Evolutionary conservation across 2,888 invertebrate species (phyloP).

Genomic region (Napeogenes sylphis): DNA sequence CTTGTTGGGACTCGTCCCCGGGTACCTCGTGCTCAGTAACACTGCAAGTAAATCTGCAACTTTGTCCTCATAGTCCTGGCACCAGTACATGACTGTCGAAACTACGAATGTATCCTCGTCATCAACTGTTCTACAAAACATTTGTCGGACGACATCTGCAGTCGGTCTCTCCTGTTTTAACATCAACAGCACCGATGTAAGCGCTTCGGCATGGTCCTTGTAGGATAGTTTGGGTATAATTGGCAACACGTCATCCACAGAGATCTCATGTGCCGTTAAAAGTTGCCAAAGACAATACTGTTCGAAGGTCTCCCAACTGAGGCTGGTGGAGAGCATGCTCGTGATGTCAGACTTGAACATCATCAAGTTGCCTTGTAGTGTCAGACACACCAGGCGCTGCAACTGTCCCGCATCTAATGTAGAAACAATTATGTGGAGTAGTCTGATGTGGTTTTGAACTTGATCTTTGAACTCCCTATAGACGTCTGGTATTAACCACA

Average conservation of each 20-base stretch:
- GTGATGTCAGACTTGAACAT: conserved; percentile 88
- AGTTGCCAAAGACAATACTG: conserved; percentile 99
- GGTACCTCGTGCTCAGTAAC: conserved; percentile 88
- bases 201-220: conserved; percentile 93
- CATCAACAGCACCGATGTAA: conserved; percentile 92
- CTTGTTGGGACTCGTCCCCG: conserved; percentile 93
- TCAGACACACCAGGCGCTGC: conserved; percentile 92
- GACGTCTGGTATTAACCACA: conserved; percentile 95
- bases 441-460: conserved; percentile 90
- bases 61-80: conserved; percentile 93
- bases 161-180: conserved; percentile 95
- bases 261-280: conserved; percentile 94
- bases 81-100: conserved; percentile 96
- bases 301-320: conserved; percentile 98
- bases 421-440: conserved; percentile 92
- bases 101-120: conserved; percentile 92
- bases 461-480: conserved; percentile 93
- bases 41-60: conserved; percentile 88
- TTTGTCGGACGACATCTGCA: conserved; percentile 88
- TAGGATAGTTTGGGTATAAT: conserved; percentile 85
- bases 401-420: conserved; percentile 93
- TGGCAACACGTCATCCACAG: conserved; percentile 92
- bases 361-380: conserved; percentile 91
- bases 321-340: conserved; percentile 86
- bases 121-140: conserved; percentile 86